Evolutionary conservation across 1,140 invertebrate genomes (phyloP), one percentile per base, ranked within the genome.

Genomic region (Drosophila nannoptera): DNA sequence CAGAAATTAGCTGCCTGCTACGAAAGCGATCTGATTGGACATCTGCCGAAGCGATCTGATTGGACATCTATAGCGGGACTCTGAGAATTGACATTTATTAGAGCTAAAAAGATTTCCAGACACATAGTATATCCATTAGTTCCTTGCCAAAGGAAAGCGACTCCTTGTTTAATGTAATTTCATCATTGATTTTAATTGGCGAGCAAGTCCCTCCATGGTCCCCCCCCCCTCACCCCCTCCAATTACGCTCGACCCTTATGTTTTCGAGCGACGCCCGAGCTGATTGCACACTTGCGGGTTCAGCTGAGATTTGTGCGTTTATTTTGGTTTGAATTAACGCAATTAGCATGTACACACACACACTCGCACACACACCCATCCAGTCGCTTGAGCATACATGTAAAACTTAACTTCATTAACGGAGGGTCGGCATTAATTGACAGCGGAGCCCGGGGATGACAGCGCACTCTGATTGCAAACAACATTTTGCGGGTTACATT

Each of bases 321-420:
- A 69, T 84, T 83, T 75, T 75, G 75, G 76, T 83, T 84, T 84
- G 73, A 70, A 83, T 83, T 83, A 84, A 84, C 65, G 40, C 64
- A 84, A 78, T 83, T 83, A 83, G 75, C 65, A 46, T 64, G 64
- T 78, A 75, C 16, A 46, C 36, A 32, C 50, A 12, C 49, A 31
- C 50, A 29, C 9, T 54, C 49, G 3, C 22, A 61, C 42, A 40
- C 46, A 31, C 46, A 45, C 43, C 5, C 62, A 22, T 43, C 8
- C 36, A n/a, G 12, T 12, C 56, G 22, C 22, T 22, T 22, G 22
- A 2, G 22, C 22, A 22, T 22, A 22, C 22, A 22, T 22, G 22
- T 22, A 22, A 22, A 22, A 43, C 54, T 16, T 12, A 65, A 59
- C 63, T 65, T 70, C 64, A 62, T 82, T 74, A 71, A 70, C 49